A percentile compares a stretch with the other conserved stretches of the same genome.
phyloP scores from a whole-genome alignment of 1,140 invertebrate species.

The Drosophila quadrilineata region DNA sequence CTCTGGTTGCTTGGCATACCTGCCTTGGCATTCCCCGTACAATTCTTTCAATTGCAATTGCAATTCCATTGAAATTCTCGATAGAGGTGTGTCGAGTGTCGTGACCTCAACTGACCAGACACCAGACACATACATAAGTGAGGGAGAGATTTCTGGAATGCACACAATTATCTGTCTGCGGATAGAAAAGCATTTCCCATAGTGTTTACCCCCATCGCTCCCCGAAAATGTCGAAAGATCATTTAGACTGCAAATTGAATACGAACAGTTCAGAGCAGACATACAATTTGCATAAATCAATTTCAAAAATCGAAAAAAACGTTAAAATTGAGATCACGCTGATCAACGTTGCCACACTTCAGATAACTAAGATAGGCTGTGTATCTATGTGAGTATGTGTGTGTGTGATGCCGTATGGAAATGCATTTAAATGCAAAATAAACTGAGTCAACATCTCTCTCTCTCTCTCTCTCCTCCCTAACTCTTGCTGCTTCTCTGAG shows the following conservation, averaged over 20 bases:
- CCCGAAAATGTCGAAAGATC: too few relatives aligned
- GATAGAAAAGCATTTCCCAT: too few relatives aligned
- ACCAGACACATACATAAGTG: too few relatives aligned
- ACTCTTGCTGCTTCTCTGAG: too few relatives aligned
- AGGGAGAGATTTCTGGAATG: too few relatives aligned
- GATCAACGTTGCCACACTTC: slow-evolving; percentile 22
- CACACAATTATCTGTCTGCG: too few relatives aligned
- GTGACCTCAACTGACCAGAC: too few relatives aligned
- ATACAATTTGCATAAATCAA: slow-evolving; percentile 71
- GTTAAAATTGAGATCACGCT: slow-evolving; percentile 49
- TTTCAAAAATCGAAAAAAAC: slow-evolving; percentile 32
- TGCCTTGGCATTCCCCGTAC: slow-evolving; percentile 39
- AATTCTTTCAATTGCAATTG: too few relatives aligned
- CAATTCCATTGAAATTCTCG: too few relatives aligned
- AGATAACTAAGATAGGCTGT: slow-evolving; percentile 30
- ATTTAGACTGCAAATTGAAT: slow-evolving; percentile 22
- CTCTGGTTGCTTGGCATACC: background rate
- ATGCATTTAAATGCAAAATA: slow-evolving; percentile 7
- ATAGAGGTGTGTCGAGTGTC: too few relatives aligned
- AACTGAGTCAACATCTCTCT: slow-evolving; percentile 14
- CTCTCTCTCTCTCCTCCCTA: too few relatives aligned
- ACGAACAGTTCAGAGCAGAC: slow-evolving; percentile 5
- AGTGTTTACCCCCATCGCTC: too few relatives aligned
- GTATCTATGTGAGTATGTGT: background rate
- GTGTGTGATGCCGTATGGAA: slow-evolving; percentile 48